Conservation (phyloP, 2,888 invertebrate species). For the Caenorhabditis becei region DNA sequence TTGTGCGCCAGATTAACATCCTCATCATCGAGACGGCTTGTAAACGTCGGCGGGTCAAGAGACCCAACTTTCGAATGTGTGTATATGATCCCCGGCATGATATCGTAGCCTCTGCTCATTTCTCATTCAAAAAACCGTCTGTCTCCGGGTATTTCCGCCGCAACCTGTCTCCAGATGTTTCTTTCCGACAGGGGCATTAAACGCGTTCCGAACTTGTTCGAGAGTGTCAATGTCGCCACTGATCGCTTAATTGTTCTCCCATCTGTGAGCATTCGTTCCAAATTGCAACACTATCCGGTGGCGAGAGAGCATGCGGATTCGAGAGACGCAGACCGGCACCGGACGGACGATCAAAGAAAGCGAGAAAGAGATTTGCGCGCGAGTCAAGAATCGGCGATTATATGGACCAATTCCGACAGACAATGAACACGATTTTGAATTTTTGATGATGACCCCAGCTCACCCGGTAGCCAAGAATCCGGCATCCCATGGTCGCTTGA, state of each 20-base stretch:
- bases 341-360: constrained; percentile 12
- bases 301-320: constrained; percentile 2
- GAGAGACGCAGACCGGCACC: constrained; percentile 15
- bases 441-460: constrained; percentile 41
- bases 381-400: constrained; percentile 57
- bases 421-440: constrained; percentile 58
- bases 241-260: constrained; percentile 52
- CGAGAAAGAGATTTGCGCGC: constrained; percentile 25
- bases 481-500: constrained; percentile 74
- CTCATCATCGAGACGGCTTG: constrained; percentile 9
- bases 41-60: constrained; percentile 22
- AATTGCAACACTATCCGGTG: constrained; percentile 51
- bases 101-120: constrained; percentile 6
- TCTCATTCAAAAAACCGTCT: constrained; percentile 54
- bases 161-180: no score
- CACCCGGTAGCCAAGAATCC: constrained; percentile 80
- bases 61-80: constrained; percentile 2
- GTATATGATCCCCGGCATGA: not conserved
- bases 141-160: constrained; percentile 53
- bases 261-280: constrained; percentile 58
- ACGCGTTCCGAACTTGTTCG: constrained; percentile 38
- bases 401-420: constrained; percentile 29
- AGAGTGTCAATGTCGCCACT: constrained; percentile 59
- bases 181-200: constrained; percentile 10
- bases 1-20: constrained; percentile 51